Evolutionary conservation across 64 coral and sea anemone genomes (phyloP), one percentile per base, ranked within the genome.

Genomic region (Cladopsammia gracilis): DNA sequence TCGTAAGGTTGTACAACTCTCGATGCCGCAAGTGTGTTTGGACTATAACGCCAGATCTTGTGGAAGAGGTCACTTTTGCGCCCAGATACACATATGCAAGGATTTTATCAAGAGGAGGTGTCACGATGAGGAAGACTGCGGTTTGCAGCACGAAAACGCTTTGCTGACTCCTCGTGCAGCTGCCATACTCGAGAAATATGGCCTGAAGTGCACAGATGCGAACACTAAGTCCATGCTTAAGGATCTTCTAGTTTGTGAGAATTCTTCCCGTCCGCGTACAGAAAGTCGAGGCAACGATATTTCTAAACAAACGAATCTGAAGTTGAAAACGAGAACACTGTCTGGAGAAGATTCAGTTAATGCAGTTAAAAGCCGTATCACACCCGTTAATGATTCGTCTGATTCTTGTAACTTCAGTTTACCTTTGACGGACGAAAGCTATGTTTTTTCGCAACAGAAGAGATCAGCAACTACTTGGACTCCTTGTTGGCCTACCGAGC

Each of bases 11-110:
- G 10, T 90, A 10, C 88, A 45, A 7, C 62, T 84, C 10, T 94
- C 92, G 6, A 94, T 70, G 58, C 92, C 88, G 0, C 93, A 90
- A 75, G 81, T 95, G 18, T 95, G 93, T 53, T 71, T 76, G 24
- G 78, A 95, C 45, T 90, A 95, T 19, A 95, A 95, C 87, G 54
- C 86, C 18, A 51, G 60, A 10, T 6, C 3, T 19, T 95, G 93
- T 62, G 11, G 1, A 18, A 15, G 4, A 58, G 86, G 68, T n/a
- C 42, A 68, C 13, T 74, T 12, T 22, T 95, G 91, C 26, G 7
- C 6, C 12, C 48, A 48, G 14, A 23, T 93, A 10, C 91, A 93
- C 22, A 60, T 93, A 48, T 93, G 91, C 74, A 87, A 93, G 59
- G 48, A 77, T 15, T 76, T 76, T 34, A 47, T 84, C 7, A 75